phyloP scores from a whole-genome alignment of 53 echinoderm and acorn worm genomes.

The Stichopus horrens region DNA sequence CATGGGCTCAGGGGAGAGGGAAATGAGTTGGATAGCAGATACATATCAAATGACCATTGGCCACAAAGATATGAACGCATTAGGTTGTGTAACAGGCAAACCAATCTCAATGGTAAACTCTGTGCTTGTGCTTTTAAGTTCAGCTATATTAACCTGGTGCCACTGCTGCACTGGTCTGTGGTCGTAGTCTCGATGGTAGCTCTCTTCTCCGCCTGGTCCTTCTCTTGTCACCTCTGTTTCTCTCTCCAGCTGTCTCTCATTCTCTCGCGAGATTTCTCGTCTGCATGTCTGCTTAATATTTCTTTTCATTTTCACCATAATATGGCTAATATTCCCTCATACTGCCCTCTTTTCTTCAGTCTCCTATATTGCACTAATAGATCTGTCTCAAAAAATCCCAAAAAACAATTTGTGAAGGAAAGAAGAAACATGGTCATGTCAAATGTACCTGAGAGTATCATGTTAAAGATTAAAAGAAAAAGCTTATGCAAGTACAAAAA shows the following conservation, averaged over 20 bases:
- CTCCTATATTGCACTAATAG: no score
- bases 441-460: no score
- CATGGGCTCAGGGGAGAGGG: slow-evolving; percentile 94
- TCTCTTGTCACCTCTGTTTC: not conserved
- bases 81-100: slow-evolving; percentile 97
- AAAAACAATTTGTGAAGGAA: no score
- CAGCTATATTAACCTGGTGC: not conserved
- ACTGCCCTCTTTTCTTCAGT: no score
- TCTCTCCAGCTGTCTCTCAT: no score
- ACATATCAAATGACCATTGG: slow-evolving; percentile 94
- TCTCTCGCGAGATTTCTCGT: no score
- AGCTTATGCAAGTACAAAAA: no score
- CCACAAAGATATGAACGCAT: slow-evolving; percentile 93
- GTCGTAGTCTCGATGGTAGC: no score
- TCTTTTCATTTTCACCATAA: not conserved
- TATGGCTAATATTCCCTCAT: not conserved
- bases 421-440: no score
- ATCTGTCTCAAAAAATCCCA: no score
- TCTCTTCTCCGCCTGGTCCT: not conserved
- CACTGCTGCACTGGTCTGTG: no score
- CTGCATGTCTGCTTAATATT: not conserved
- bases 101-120: slow-evolving; percentile 81
- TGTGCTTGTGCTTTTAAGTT: slow-evolving; percentile 17
- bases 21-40: slow-evolving; percentile 99
- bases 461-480: no score